Evolutionary conservation across 1,140 invertebrate genomes (phyloP).

Genomic region (Halyomorpha halys): DNA sequence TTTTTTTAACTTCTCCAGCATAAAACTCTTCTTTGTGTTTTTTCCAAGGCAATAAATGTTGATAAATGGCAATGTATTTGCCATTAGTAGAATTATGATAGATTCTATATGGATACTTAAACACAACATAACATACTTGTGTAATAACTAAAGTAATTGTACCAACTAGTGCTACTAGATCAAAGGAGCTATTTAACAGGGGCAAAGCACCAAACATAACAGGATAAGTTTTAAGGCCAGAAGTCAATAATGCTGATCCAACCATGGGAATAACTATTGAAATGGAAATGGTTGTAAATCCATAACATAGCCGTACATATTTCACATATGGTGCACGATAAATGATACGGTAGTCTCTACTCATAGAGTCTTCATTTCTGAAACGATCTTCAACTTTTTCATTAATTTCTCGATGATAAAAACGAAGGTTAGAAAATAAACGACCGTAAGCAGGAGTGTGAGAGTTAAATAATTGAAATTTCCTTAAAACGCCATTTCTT

Average conservation of each 20-base stretch:
- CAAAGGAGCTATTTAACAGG: background rate
- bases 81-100: conserved; percentile 24
- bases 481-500: no score
- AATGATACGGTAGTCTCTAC: conserved; percentile 31
- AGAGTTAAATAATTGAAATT: no score
- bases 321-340: conserved; percentile 32
- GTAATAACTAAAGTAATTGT: background rate
- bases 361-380: no score
- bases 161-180: background rate
- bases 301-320: conserved; percentile 29
- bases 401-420: no score
- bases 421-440: no score
- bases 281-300: background rate
- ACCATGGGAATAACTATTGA: background rate
- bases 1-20: conserved; percentile 17
- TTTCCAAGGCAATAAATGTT: conserved; percentile 20
- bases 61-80: conserved; percentile 26
- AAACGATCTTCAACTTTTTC: no score
- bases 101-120: conserved; percentile 29
- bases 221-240: conserved; percentile 1
- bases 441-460: no score
- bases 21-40: conserved; percentile 15
- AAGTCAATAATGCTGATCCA: background rate
- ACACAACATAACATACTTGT: conserved; percentile 24
- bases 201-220: background rate